Evolutionary conservation across 2,113 vertebrate genomes (phyloP).

Genomic region (Desmodus rotundus): DNA sequence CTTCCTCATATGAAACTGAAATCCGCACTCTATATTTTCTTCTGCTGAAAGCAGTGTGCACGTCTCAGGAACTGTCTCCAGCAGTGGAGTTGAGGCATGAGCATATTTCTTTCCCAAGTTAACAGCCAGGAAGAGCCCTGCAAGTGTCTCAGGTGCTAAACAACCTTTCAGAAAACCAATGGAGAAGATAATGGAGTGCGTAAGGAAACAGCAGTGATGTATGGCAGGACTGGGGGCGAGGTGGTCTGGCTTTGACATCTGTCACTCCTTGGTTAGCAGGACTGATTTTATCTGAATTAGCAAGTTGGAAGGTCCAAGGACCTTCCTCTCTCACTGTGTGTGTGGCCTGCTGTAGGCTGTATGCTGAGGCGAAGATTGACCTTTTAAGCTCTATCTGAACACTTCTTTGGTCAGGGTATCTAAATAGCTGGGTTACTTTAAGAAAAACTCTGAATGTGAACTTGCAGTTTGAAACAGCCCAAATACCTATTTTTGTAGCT

Average conservation of each 20-base stretch:
- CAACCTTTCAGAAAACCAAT: not conserved
- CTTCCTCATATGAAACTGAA: not conserved
- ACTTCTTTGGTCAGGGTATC: not conserved
- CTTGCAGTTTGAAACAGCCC: not conserved
- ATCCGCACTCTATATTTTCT: not conserved
- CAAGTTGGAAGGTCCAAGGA: not conserved
- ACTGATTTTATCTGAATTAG: not conserved
- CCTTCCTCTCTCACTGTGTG: not conserved
- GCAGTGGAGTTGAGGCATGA: not conserved
- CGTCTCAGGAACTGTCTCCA: not conserved
- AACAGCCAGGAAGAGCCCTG: not conserved
- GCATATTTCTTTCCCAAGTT: not conserved
- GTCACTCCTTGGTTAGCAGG: not conserved
- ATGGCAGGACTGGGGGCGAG: not conserved
- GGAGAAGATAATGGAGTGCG: not conserved
- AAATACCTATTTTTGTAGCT: not conserved
- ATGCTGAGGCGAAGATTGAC: not conserved
- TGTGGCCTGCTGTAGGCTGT: not conserved
- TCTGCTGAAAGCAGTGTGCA: not conserved
- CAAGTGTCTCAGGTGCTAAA: not conserved
- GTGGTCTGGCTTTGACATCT: not conserved
- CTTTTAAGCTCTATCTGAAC: not conserved
- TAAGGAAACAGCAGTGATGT: not conserved
- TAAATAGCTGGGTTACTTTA: not conserved
- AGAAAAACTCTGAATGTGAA: not conserved